Base-by-base conservation (phyloP, 1,140 invertebrate species). In the Coptotermes formosanus region DNA sequence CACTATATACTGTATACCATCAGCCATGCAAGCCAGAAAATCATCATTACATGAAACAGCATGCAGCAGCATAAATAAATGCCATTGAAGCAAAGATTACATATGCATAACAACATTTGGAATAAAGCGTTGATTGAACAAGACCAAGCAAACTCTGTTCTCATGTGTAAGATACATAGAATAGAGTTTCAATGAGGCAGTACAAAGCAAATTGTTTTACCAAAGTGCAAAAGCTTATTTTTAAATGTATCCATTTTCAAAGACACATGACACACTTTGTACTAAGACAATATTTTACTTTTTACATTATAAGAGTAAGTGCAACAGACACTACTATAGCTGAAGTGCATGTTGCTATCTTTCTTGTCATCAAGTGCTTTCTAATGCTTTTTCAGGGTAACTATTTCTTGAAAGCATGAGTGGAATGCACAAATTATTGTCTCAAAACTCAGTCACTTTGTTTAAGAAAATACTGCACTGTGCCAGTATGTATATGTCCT, bases 51-150 rank as follows among this genome's bases (percentile, higher is more conserved):
- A 9, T 6, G n/a, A n/a, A 75, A 75, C 8, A 6, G 16, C 64
- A 75, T 75, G 25, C 64, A 75, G 64, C 64, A 30, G 64, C 64
- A 75, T 75, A 75, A 75, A 75, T 75, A 75, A 30, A 75, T 75
- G n/a, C 64, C 59, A 64, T 64, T n/a, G 1, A 64, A 75, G 64
- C 64, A 30, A 75, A 30, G n/a, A 75, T n/a, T 75, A 30, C 8
- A 30, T 21, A 75, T n/a, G 64, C 64, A 25, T 30, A 12, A 75
- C 64, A 4, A n/a, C n/a, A 30, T n/a, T 11, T 30, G 25, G 64
- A 25, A 75, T 14, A 0, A 75, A 75, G 64, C 25, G 30, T 75
- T 75, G 64, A 30, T 14, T 6, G 25, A 75, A 75, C 2, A n/a
- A 75, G 25, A 75, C 64, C 9, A 75, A 75, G 30, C n/a, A 75